These are phyloP conservation scores for Kryphioiulus occultus DNA, from an alignment of 2,888 invertebrate genomes.

Conservation along the genomic window DNA sequence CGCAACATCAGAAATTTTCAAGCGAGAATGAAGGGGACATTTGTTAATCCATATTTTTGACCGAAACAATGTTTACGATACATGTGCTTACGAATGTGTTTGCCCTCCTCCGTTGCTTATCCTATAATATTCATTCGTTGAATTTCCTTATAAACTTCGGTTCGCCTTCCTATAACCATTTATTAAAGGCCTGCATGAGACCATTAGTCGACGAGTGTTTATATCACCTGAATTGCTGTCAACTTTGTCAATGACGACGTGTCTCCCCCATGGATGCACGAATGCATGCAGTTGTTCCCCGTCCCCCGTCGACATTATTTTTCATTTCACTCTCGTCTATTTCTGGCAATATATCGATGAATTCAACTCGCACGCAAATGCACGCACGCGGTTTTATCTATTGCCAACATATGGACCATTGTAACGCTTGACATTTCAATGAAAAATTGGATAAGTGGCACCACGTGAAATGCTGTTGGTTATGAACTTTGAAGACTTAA, in stretches of 20 bases:
- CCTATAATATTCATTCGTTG: background rate
- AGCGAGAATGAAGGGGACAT: no score
- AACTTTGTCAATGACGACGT: background rate
- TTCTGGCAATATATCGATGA: background rate
- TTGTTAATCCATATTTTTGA: no score
- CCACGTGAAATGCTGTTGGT: constrained; percentile 42
- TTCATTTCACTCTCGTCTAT: background rate
- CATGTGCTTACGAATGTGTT: no score
- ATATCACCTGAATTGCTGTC: constrained; percentile 12
- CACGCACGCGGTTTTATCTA: background rate
- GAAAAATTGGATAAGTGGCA: constrained; percentile 43
- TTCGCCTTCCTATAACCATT: background rate
- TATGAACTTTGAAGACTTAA: constrained; percentile 47
- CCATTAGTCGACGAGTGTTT: background rate
- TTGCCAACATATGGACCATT: constrained; percentile 24
- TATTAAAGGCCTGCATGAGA: background rate
- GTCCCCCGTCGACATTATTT: background rate
- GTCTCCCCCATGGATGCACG: no score
- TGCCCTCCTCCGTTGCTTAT: background rate
- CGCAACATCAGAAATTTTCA: no score
- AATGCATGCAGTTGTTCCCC: no score
- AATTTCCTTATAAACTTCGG: background rate
- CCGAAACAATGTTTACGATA: no score
- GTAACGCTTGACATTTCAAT: constrained; percentile 43
- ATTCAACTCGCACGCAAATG: background rate